Percentiles rank a stretch among this genome's conserved stretches.
phyloP scores from a whole-genome alignment of 2,113 vertebrate genomes.

The Campylomormyrus numenius region DNA sequence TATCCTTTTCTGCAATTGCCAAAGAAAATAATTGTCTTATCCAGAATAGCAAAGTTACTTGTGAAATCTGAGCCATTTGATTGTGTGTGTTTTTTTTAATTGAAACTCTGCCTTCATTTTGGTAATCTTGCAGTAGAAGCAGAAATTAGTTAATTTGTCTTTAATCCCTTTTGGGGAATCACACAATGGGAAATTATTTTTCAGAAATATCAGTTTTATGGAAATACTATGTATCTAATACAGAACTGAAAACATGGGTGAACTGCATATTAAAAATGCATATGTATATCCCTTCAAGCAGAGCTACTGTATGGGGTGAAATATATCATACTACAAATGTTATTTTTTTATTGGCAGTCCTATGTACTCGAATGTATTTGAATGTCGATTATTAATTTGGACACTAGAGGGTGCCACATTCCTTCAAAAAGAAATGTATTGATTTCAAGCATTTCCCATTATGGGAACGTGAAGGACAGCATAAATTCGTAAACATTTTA shows the following conservation, averaged over 20 bases:
- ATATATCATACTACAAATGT: background rate
- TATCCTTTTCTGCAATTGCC: background rate
- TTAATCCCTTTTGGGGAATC: background rate
- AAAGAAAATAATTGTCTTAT: background rate
- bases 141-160: background rate
- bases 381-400: background rate
- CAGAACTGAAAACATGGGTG: background rate
- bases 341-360: background rate
- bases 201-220: background rate
- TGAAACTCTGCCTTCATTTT: background rate
- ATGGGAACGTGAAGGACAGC: background rate
- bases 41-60: background rate
- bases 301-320: background rate
- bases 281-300: background rate
- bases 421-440: background rate
- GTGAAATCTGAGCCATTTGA: background rate
- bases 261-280: background rate
- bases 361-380: background rate
- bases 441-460: background rate
- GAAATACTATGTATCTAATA: background rate
- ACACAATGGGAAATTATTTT: background rate
- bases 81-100: background rate
- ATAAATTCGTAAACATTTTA: background rate
- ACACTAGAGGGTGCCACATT: slow-evolving; percentile 1
- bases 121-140: background rate